Conservation (phyloP, 2,888 invertebrate genomes). For the Drosophila colorata region DNA sequence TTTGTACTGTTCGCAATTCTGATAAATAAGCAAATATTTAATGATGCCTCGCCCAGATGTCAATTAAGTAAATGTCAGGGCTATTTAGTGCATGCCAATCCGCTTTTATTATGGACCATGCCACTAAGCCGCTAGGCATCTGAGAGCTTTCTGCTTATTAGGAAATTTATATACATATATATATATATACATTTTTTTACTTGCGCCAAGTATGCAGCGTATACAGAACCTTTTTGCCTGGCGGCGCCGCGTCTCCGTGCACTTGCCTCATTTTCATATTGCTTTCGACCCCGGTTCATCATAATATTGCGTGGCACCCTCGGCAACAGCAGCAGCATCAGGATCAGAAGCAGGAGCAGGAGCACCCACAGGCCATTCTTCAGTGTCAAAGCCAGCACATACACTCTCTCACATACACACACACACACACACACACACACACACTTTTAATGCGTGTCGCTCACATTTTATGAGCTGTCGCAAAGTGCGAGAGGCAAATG, state of each 20-base stretch:
- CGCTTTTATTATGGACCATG: slow-evolving; percentile 54
- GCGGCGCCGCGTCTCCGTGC: slow-evolving; percentile 36
- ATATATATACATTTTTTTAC: slow-evolving; percentile 23
- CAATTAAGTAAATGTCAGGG: slow-evolving; percentile 72
- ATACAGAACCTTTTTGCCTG: slow-evolving; percentile 33
- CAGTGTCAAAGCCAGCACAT: slow-evolving; percentile 71
- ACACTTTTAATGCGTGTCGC: slow-evolving; percentile 78
- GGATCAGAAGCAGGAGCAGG: slow-evolving; percentile 18
- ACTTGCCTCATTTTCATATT: slow-evolving; percentile 73
- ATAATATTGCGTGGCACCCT: slow-evolving; percentile 62
- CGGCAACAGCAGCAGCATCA: slow-evolving; percentile 12
- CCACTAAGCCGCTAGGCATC: slow-evolving; percentile 27
- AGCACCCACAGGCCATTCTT: slow-evolving; percentile 71
- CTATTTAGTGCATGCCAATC: slow-evolving; percentile 67
- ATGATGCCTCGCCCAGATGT: slow-evolving; percentile 51
- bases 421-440: slow-evolving; percentile 28
- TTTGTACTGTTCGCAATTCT: slow-evolving; percentile 11
- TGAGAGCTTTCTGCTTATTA: slow-evolving; percentile 67
- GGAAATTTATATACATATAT: slow-evolving; percentile 28
- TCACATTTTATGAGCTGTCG: slow-evolving; percentile 81
- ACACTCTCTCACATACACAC: slow-evolving; percentile 15
- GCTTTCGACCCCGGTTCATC: slow-evolving; percentile 67
- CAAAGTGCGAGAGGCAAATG: slow-evolving; percentile 69
- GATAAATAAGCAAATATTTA: slow-evolving; percentile 61
- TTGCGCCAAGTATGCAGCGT: slow-evolving; percentile 43